phyloP scores from a whole-genome alignment of 2,113 vertebrate genomes.

The Butorides virescens region DNA sequence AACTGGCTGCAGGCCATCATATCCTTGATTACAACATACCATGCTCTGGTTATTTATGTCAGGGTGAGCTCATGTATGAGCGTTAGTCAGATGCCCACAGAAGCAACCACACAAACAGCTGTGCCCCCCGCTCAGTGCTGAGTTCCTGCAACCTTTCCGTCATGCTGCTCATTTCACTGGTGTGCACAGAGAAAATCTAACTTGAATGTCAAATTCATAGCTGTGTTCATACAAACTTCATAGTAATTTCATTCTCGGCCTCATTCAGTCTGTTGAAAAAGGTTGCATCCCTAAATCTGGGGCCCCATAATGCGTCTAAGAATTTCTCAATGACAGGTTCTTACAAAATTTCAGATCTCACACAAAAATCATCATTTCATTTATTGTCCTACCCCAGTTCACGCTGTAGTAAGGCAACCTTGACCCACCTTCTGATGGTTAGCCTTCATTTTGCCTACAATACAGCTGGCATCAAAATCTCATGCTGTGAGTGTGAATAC shows the following conservation, averaged over 20 bases:
- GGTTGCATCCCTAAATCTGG: neutral
- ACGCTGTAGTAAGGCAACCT: accelerated
- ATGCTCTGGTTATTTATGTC: neutral
- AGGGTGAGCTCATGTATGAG: neutral
- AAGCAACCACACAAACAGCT: neutral
- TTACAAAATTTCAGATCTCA: neutral
- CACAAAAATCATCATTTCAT: neutral
- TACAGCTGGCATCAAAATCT: neutral
- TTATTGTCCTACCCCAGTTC: neutral
- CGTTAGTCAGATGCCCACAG: accelerated
- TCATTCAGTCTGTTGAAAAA: neutral
- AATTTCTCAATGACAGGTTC: neutral
- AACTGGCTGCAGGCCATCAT: neutral
- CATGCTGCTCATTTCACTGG: neutral
- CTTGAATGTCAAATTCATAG: neutral
- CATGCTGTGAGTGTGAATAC: neutral
- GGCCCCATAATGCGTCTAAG: neutral
- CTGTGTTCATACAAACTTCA: neutral
- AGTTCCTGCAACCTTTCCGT: neutral
- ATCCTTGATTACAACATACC: neutral
- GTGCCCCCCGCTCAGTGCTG: neutral
- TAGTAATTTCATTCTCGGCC: neutral
- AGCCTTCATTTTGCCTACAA: neutral
- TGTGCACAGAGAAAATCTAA: neutral
- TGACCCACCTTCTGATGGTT: neutral